Conservation (phyloP, 1,140 invertebrate species). For the Euura lappo region DNA sequence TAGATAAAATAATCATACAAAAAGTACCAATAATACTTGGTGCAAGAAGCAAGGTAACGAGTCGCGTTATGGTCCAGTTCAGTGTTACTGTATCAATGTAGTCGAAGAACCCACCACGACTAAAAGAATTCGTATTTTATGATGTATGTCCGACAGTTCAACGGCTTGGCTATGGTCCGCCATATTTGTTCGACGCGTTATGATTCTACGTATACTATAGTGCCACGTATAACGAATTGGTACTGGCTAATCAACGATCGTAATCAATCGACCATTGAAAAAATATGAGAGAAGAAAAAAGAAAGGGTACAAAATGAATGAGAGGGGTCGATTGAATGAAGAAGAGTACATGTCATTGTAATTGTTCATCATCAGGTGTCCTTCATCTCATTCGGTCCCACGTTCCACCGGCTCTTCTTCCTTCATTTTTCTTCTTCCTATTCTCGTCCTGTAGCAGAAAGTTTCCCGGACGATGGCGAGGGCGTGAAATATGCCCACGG, state of each 20-base stretch:
- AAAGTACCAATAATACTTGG: no score
- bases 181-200: neutral
- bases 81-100: no score
- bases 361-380: no score
- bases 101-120: neutral
- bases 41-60: no score
- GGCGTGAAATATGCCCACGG: constrained; percentile 20
- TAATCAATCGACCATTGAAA: neutral
- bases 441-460: no score
- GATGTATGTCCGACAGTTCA: neutral
- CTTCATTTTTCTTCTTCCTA: no score
- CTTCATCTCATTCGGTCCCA: no score
- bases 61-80: no score
- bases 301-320: neutral
- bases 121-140: neutral
- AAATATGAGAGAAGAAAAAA: neutral
- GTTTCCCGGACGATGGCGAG: constrained; percentile 5
- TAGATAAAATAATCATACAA: no score
- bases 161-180: neutral
- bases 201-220: neutral
- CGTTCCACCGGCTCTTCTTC: no score
- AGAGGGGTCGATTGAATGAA: no score
- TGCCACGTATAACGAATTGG: neutral
- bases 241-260: neutral
- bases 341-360: no score